Percentiles rank a stretch among this genome's conserved stretches.
phyloP scores from a whole-genome alignment of 2,888 invertebrate genomes.

The Ligdia adustata region DNA sequence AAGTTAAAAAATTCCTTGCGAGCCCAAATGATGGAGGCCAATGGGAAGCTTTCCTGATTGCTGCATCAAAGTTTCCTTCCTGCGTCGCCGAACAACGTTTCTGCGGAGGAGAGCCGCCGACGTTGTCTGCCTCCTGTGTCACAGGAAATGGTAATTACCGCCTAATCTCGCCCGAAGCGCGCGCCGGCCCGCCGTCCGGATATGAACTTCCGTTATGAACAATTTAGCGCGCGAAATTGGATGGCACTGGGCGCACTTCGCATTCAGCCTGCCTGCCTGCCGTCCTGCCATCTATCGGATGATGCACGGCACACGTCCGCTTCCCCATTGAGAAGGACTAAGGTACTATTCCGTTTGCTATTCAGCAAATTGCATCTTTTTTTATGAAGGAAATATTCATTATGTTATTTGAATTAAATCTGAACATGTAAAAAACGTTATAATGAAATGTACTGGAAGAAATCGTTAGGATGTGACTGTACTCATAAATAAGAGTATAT shows the following conservation, averaged over 20 bases:
- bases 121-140: constrained; percentile 76
- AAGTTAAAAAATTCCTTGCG: too few relatives aligned
- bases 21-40: too few relatives aligned
- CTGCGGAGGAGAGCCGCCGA: constrained; percentile 41
- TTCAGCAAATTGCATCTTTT: constrained; percentile 10
- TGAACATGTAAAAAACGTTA: too few relatives aligned
- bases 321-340: constrained; percentile 57
- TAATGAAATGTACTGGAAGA: too few relatives aligned
- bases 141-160: constrained; percentile 85
- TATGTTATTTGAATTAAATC: too few relatives aligned
- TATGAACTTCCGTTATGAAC: constrained; percentile 95
- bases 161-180: constrained; percentile 83
- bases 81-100: constrained; percentile 51
- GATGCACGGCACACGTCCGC: constrained; percentile 57
- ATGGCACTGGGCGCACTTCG: constrained; percentile 70
- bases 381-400: neutral
- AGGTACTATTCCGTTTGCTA: constrained; percentile 28
- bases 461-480: too few relatives aligned
- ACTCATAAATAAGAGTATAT: too few relatives aligned
- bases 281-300: constrained; percentile 48
- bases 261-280: constrained; percentile 64
- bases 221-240: constrained; percentile 89
- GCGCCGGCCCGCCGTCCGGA: constrained; percentile 86
- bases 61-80: constrained; percentile 58
- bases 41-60: constrained; percentile 45